Base-by-base conservation (phyloP, 1,140 invertebrate species). In the Drosophila nikananu region DNA sequence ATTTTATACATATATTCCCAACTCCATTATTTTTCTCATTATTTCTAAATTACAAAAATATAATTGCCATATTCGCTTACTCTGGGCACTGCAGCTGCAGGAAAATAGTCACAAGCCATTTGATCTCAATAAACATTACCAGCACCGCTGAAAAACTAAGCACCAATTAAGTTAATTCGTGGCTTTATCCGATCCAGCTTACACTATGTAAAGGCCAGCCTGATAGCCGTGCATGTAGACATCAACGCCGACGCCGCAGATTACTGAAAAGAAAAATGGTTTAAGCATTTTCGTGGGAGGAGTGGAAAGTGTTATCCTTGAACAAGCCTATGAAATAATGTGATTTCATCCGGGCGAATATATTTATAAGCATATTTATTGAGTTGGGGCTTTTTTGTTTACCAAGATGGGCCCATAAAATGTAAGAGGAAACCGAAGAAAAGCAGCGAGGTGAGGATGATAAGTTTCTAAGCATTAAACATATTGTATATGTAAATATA, bases 231-330 rank as follows among this genome's bases (percentile, higher is more conserved):
- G 92, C 55, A 83, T 80, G 60, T 80, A 82, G 75, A 93, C 82
- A 82, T 93, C 92, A 25, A 93, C 89, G 37, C 91, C 92, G 44
- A 93, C 91, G 61, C 92, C 92, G 66, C 89, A 92, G 72, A 89
- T 82, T 72, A 92, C 92, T 93, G 86, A 65, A 86, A 89, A 80
- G 79, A 81, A 74, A 77, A 80, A 86, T 78, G 82, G 58, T 35
- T 65, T 48, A 60, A 62, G 44, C 30, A 77, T 41, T 41, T 55
- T 12, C 10, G 25, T 42, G 55, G 61, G 46, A 13, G 25, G 25
- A 52, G 5, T 42, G 10, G 12, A 52, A 23, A 75, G 30, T 55
- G 63, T 60, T 61, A 73, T 65, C 81, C 68, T 63, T 64, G 67
- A 82, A 75, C 44, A 51, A 60, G 57, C 64, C 59, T 49, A 78